Conservation (phyloP, 2,113 vertebrate species). For the Bolborhynchus lineola region DNA sequence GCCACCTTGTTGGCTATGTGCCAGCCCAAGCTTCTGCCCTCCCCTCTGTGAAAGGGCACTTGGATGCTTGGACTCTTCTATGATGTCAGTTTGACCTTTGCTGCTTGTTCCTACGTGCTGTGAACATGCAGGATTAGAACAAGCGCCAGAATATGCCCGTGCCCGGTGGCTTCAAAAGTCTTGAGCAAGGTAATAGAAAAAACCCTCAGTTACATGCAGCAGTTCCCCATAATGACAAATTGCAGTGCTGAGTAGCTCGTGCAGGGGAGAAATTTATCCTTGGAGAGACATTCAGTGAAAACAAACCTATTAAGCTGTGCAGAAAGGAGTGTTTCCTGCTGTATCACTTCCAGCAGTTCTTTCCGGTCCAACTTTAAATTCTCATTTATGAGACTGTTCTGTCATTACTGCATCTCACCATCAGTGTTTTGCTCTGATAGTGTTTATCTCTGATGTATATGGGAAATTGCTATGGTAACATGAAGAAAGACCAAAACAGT, state of each 20-base stretch:
- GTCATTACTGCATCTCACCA: background rate
- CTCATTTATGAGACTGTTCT: background rate
- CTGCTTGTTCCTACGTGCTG: background rate
- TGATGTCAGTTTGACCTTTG: background rate
- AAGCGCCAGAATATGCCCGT: background rate
- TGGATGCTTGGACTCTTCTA: background rate
- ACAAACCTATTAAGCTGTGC: background rate
- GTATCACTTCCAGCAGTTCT: background rate
- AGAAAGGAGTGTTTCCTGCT: background rate
- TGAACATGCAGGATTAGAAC: background rate
- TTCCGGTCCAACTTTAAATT: background rate
- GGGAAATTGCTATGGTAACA: constrained; percentile 38
- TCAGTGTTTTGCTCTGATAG: background rate
- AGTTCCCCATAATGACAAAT: background rate
- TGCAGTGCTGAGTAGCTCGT: background rate
- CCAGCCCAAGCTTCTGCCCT: background rate
- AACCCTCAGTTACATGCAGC: background rate
- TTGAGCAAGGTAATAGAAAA: background rate
- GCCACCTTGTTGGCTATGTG: background rate
- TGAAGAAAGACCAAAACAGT: background rate
- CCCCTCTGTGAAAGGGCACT: background rate
- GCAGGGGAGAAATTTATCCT: background rate
- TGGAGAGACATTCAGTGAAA: background rate
- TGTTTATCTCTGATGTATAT: background rate
- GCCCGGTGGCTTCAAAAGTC: background rate